Conservation (phyloP, 1,140 invertebrate genomes). For the Sarcophaga peregrina region DNA sequence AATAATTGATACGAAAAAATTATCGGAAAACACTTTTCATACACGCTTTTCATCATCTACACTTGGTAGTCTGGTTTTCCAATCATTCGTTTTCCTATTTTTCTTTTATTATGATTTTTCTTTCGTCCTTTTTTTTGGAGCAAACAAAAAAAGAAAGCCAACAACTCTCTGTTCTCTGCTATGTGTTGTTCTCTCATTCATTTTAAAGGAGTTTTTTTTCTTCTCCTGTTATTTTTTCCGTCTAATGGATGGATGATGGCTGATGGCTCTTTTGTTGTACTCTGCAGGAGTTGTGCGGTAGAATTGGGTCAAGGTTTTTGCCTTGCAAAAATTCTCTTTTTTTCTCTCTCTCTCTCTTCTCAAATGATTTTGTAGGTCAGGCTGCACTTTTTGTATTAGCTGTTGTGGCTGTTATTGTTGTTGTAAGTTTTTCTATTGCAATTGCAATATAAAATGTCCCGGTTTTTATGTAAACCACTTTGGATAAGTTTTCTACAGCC, state of each 20-base stretch:
- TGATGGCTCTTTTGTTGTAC: background rate
- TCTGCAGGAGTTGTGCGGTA: background rate
- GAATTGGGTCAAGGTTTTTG: conserved; percentile 18
- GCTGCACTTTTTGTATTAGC: background rate
- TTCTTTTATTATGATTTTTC: too few species aligned
- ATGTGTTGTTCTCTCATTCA: background rate
- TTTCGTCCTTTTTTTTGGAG: too few species aligned
- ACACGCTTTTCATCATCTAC: too few species aligned
- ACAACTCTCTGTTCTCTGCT: background rate
- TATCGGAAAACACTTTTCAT: too few species aligned
- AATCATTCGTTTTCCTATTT: too few species aligned
- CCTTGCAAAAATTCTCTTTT: background rate
- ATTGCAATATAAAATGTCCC: background rate
- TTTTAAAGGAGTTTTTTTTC: background rate
- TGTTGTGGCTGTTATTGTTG: too few species aligned
- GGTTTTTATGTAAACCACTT: background rate
- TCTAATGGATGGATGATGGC: background rate
- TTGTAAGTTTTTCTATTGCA: background rate
- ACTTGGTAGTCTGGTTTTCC: too few species aligned
- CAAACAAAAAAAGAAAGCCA: too few species aligned
- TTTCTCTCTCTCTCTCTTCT: too few species aligned
- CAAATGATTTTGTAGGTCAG: background rate
- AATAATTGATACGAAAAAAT: too few species aligned
- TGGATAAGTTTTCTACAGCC: too few species aligned
- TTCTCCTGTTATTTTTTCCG: background rate